Conservation (phyloP, 2,888 invertebrate genomes). For the Plutella xylostella region DNA sequence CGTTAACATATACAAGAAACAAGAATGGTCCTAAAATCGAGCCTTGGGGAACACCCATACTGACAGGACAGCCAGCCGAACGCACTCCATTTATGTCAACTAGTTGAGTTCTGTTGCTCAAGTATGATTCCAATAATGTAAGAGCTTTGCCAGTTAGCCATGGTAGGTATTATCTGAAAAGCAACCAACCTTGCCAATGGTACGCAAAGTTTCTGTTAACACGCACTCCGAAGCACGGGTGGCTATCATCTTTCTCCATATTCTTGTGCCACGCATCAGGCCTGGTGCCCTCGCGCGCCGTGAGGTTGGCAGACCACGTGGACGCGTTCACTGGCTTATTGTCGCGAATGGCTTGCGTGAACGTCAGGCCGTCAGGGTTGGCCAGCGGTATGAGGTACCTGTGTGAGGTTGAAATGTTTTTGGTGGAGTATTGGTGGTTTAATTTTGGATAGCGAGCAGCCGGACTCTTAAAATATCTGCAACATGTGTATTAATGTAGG, state of each 20-base stretch:
- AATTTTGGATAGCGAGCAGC: background rate
- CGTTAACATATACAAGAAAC: no score
- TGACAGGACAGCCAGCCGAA: no score
- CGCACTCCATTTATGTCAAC: no score
- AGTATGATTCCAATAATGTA: no score
- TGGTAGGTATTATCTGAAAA: constrained; percentile 1
- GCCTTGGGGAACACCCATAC: no score
- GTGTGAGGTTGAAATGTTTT: background rate
- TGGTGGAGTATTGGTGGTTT: background rate
- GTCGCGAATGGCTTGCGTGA: constrained; percentile 33
- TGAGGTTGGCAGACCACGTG: constrained; percentile 40
- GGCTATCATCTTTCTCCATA: constrained; percentile 30
- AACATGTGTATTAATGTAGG: no score
- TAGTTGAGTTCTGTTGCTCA: no score
- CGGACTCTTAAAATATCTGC: background rate
- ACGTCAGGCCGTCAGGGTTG: constrained; percentile 52
- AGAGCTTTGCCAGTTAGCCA: no score
- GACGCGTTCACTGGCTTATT: constrained; percentile 26
- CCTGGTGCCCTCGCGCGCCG: constrained; percentile 27
- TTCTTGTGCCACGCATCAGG: constrained; percentile 53
- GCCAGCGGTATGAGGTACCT: constrained; percentile 57
- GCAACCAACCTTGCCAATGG: constrained; percentile 54
- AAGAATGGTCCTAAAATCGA: no score
- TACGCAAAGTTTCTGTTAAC: constrained; percentile 59
- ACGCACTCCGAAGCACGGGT: constrained; percentile 48